Percentiles rank a stretch among this genome's conserved stretches.
These are phyloP conservation scores for Cyprinella venusta DNA, from an alignment of 2,797 vertebrate genomes.

Conservation along the genomic window DNA sequence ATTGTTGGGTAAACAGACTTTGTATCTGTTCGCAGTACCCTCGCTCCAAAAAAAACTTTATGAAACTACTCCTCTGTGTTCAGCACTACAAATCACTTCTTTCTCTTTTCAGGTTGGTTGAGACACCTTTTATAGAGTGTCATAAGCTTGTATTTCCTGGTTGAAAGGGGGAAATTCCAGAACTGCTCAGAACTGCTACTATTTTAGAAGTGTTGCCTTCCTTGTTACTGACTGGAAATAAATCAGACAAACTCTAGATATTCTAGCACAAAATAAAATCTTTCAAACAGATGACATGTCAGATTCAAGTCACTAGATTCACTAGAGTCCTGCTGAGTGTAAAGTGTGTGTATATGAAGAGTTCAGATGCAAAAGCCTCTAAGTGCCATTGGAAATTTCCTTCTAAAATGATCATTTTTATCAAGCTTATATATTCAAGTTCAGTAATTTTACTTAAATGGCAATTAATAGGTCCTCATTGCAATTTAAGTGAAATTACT, in stretches of 20 bases:
- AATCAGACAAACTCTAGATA: not conserved
- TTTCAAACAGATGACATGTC: too few relatives aligned
- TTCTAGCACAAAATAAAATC: too few relatives aligned
- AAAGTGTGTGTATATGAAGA: too few relatives aligned
- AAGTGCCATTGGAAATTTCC: too few relatives aligned
- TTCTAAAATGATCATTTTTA: too few relatives aligned
- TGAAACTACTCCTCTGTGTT: not conserved
- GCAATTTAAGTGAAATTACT: too few relatives aligned
- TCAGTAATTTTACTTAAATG: too few relatives aligned
- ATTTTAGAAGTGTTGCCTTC: not conserved
- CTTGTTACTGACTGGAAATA: not conserved
- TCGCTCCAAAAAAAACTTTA: not conserved
- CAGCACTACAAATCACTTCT: not conserved
- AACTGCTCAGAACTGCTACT: not conserved
- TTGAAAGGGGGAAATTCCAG: slow-evolving; percentile 29
- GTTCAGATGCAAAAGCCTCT: too few relatives aligned
- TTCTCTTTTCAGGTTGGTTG: not conserved
- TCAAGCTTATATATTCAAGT: too few relatives aligned
- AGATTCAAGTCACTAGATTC: too few relatives aligned
- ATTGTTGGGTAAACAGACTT: not conserved
- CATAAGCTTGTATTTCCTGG: slow-evolving; percentile 31
- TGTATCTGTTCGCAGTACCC: not conserved
- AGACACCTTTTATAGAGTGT: slow-evolving; percentile 1
- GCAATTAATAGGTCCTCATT: too few relatives aligned
- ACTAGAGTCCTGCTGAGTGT: too few relatives aligned